phyloP scores from a whole-genome alignment of 2,888 invertebrate genomes.

The Temnothorax unifasciatus region DNA sequence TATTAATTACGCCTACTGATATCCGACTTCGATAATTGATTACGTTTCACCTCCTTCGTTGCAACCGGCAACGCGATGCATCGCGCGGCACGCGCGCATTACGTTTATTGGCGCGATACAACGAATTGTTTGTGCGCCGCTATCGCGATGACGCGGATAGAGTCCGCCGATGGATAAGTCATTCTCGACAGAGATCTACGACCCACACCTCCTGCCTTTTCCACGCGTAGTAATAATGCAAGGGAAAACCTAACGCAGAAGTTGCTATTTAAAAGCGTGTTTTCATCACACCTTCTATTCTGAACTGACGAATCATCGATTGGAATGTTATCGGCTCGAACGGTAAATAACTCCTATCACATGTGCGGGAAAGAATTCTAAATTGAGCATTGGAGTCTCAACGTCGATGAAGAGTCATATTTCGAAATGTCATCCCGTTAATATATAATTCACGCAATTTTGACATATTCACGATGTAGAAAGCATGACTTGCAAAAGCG shows the following conservation, averaged over 20 bases:
- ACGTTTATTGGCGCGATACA: conserved; percentile 48
- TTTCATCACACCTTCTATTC: not conserved
- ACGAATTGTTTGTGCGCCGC: conserved; percentile 52
- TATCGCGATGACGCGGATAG: conserved; percentile 54
- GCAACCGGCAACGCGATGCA: conserved; percentile 15
- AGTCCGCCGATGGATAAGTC: conserved; percentile 48
- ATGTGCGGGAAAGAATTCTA: conserved; percentile 1
- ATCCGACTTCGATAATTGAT: conserved; percentile 30
- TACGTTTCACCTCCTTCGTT: conserved; percentile 18
- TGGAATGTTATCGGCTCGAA: conserved; percentile 14
- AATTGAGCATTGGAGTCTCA: conserved; percentile 7
- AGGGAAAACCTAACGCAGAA: not conserved
- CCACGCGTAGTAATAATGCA: conserved; percentile 36
- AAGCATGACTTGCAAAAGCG: not conserved
- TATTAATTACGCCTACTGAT: conserved; percentile 32
- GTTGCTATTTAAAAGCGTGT: conserved; percentile 25
- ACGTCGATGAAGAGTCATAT: not conserved
- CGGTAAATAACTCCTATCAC: conserved; percentile 13
- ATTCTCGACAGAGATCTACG: conserved; percentile 48
- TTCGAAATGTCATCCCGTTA: not conserved
- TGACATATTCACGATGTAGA: not conserved
- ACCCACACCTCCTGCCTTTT: conserved; percentile 23
- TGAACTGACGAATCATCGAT: conserved; percentile 28
- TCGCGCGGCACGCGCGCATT: not conserved
- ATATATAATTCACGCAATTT: not conserved